Percentiles rank a stretch among this genome's conserved stretches.
These are phyloP conservation scores for Diarsia brunnea DNA, from an alignment of 2,888 invertebrate genomes.

Conservation along the genomic window DNA sequence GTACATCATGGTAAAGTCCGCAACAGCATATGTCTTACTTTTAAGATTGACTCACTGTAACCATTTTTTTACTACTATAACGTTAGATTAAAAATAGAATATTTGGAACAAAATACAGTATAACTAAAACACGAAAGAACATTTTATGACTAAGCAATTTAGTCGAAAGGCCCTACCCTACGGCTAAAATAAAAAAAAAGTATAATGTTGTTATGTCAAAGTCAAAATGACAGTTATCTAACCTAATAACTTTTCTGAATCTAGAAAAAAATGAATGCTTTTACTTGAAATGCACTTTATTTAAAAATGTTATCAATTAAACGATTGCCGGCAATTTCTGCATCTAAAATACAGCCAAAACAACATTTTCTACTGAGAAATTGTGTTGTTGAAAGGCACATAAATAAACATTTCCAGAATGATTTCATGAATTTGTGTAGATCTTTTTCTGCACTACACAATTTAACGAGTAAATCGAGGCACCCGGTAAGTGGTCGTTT, in stretches of 20 bases:
- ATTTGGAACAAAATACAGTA: too few relatives aligned
- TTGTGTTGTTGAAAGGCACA: slow-evolving; percentile 71
- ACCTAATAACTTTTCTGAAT: slow-evolving; percentile 27
- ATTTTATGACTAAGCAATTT: too few relatives aligned
- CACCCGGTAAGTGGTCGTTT: slow-evolving; percentile 77
- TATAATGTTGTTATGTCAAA: slow-evolving; percentile 24
- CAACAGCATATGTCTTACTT: too few relatives aligned
- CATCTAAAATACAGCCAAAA: slow-evolving; percentile 81
- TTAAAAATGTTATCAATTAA: slow-evolving; percentile 83
- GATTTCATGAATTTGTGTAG: slow-evolving; percentile 80
- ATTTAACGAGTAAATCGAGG: slow-evolving; percentile 77
- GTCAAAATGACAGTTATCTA: slow-evolving; percentile 50
- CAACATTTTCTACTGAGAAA: slow-evolving; percentile 72
- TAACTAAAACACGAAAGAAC: too few relatives aligned
- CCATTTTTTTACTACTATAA: too few relatives aligned
- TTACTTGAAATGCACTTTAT: slow-evolving; percentile 13
- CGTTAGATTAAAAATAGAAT: too few relatives aligned
- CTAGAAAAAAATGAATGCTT: slow-evolving; percentile 37
- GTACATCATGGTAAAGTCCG: too few relatives aligned
- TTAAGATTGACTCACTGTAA: too few relatives aligned
- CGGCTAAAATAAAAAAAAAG: too few relatives aligned
- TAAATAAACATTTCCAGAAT: slow-evolving; percentile 75
- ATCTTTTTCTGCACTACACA: slow-evolving; percentile 81
- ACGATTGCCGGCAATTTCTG: slow-evolving; percentile 79
- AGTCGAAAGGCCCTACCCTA: too few relatives aligned